Percentiles rank a stretch among this genome's conserved stretches.
These are phyloP conservation scores for Brachionus manjavacas DNA, from an alignment of 1,140 invertebrate genomes.

Conservation along the genomic window DNA sequence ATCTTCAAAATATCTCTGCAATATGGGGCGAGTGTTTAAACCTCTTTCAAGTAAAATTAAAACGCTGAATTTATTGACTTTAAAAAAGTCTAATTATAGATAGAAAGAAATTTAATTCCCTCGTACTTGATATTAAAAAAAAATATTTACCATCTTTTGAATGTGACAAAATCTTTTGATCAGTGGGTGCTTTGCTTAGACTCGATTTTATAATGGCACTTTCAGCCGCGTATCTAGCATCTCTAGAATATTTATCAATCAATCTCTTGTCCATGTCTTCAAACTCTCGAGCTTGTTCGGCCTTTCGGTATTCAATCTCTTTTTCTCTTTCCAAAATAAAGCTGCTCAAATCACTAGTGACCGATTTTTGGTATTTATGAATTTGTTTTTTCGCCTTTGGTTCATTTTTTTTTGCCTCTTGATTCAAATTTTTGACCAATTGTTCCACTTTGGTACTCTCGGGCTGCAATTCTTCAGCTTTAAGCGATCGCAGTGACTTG, in stretches of 20 bases:
- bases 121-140: not conserved
- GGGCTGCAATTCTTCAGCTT: not conserved
- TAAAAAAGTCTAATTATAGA: too few species aligned
- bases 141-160: not conserved
- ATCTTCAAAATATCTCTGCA: too few species aligned
- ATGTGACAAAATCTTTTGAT: not conserved
- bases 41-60: too few species aligned
- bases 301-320: not conserved
- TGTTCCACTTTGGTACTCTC: not conserved
- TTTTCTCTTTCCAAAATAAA: conserved; percentile 22
- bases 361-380: conserved; percentile 32
- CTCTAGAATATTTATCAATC: not conserved
- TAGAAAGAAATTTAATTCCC: too few species aligned
- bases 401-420: not conserved
- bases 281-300: not conserved
- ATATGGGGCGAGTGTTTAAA: too few species aligned
- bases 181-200: not conserved
- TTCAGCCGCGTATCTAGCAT: conserved; percentile 24
- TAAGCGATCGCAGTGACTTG: not conserved
- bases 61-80: too few species aligned
- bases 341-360: conserved; percentile 29
- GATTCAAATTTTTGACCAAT: conserved; percentile 7
- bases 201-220: conserved; percentile 27
- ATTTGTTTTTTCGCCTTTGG: not conserved
- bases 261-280: not conserved